These are phyloP conservation scores for Sinodicranocentrus sp. DNA, from an alignment of 2,888 invertebrate species.

Conservation along the genomic window DNA sequence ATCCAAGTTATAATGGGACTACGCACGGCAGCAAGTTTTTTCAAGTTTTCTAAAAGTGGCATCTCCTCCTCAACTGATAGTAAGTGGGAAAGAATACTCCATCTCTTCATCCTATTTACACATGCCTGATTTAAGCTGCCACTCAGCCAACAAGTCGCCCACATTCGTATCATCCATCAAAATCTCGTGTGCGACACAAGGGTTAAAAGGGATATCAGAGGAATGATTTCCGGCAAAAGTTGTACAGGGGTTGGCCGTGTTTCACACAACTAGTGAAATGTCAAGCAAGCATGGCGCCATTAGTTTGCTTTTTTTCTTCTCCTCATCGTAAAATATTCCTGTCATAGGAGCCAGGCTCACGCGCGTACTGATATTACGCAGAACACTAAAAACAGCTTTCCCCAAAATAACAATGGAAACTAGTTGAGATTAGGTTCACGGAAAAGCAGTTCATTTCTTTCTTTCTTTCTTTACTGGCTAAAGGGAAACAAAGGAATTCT, in stretches of 20 bases:
- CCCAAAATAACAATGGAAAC: too few species aligned
- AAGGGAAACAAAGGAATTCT: too few species aligned
- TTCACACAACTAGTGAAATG: constrained; percentile 8
- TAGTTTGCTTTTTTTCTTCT: constrained; percentile 1
- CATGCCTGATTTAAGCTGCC: constrained; percentile 49
- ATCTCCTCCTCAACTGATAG: not conserved
- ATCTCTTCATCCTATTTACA: constrained; percentile 35
- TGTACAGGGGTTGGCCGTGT: not conserved
- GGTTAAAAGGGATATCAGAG: not conserved
- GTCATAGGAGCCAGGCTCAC: not conserved
- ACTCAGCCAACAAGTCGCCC: constrained; percentile 55
- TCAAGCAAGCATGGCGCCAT: not conserved
- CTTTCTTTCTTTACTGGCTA: too few species aligned
- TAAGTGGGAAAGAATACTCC: not conserved
- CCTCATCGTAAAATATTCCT: not conserved
- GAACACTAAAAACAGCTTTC: too few species aligned
- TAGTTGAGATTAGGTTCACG: too few species aligned
- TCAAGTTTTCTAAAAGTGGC: too few species aligned
- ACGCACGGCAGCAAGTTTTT: too few species aligned
- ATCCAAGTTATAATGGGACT: not conserved
- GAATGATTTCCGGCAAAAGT: constrained; percentile 18
- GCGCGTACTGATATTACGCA: too few species aligned
- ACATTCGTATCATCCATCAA: constrained; percentile 51
- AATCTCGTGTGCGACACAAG: constrained; percentile 24
- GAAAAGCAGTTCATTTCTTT: too few species aligned